Base-by-base conservation (phyloP, 1,140 invertebrate genomes). In the Acromyrmex echinatior region DNA sequence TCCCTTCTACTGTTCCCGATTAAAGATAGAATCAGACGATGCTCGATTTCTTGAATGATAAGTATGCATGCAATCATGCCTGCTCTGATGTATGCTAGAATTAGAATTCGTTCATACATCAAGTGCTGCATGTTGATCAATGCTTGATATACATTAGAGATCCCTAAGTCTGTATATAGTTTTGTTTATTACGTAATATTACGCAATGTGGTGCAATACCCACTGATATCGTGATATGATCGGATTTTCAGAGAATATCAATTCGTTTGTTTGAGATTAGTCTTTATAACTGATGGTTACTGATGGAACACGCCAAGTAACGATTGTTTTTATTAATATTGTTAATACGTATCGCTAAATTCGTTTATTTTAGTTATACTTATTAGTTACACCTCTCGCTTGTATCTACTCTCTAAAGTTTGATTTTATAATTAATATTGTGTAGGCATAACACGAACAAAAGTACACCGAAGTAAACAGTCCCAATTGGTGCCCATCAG, bases 171-270 rank as follows among this genome's bases (percentile, higher is more conserved):
- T 45, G 39, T 10, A 76, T 1, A 2, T 60, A 25, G 10, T 60
- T 56, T 76, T 49, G 28, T 35, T 56, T 25, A 76, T 76, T 76
- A 39, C 35, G 6, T 2, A 39, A 9, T 25, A 76, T 76, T 76
- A 39, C 35, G 6, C 5, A 39, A 9, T 39, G 7, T 60, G 12
- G 0, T 28, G 28, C 7, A 18, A 25, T 51, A 45, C 58, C 31
- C 6, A 25, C 18, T 14, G 2, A 60, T 25, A 77, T 25, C 12
- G 16, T 5, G 31, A 28, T 45, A 77, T 12, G 28, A 71, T 21
- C 7, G 16, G 16, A 62, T 39, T 60, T 45, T 18, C n/a, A 18
- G 25, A 73, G 16, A 28, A 31, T 12, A n/a, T 3, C 10, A 2
- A 53, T 3, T 53, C 5, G 9, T 28, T 31, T 16, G 16, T 31